Conservation (phyloP, 2,888 invertebrate species). For the Salpingus planirostris region DNA sequence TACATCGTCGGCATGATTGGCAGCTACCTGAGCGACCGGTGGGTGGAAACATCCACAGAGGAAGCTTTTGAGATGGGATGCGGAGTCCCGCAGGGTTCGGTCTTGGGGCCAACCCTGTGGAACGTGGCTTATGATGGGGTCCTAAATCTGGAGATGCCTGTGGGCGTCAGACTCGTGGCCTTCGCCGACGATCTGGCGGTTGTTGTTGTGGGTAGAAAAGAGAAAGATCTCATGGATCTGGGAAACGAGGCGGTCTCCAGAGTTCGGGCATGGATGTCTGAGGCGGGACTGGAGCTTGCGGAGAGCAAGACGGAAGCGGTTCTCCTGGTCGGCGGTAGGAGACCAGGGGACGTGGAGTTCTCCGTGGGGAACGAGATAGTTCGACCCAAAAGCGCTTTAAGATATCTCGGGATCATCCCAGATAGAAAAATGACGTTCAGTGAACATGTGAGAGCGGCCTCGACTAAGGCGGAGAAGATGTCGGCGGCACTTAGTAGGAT, state of each 20-base stretch:
- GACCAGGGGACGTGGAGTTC: not conserved
- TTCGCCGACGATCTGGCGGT: conserved; percentile 9
- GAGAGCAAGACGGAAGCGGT: not conserved
- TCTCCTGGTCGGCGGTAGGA: not conserved
- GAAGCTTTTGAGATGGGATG: not conserved
- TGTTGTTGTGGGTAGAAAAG: conserved; percentile 1
- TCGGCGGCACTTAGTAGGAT: not conserved
- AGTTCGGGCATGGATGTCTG: not conserved
- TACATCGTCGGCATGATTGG: conserved; percentile 4
- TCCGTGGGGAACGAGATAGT: not conserved
- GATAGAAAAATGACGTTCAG: not conserved
- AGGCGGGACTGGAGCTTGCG: not conserved
- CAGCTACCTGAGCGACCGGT: conserved; percentile 6
- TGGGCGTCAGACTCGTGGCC: conserved; percentile 4
- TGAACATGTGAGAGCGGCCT: not conserved
- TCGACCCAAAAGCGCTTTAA: no score
- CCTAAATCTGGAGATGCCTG: conserved; percentile 1
- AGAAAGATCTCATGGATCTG: not conserved
- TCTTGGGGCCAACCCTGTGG: conserved; percentile 8
- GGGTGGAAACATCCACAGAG: not conserved
- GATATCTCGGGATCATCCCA: not conserved
- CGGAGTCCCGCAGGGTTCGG: not conserved
- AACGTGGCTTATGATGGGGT: conserved; percentile 9
- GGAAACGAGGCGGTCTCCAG: not conserved
- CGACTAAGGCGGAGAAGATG: not conserved